Evolutionary conservation across 2,888 invertebrate species (phyloP).

Genomic region (Mythimna albipuncta): DNA sequence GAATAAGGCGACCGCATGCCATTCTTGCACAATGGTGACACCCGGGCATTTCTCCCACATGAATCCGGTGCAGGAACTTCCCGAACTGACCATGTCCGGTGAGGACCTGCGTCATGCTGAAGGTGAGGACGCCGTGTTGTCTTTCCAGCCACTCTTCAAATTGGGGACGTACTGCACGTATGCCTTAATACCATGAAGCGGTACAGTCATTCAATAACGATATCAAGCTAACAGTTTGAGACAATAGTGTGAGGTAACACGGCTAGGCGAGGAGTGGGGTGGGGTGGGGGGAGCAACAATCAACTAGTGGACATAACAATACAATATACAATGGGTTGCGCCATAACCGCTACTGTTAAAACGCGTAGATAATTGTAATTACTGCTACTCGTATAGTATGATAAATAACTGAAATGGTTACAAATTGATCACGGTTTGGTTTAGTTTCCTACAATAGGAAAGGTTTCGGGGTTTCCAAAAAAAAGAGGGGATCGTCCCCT

Average conservation of each 20-base stretch:
- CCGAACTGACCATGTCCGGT: too few species aligned
- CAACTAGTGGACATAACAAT: slow-evolving; percentile 56
- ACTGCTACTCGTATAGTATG: slow-evolving; percentile 29
- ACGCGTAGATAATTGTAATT: slow-evolving; percentile 42
- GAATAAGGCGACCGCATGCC: too few species aligned
- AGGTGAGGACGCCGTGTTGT: too few species aligned
- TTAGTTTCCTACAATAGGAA: background rate
- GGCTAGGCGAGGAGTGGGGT: background rate
- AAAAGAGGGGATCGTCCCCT: background rate
- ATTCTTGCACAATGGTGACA: too few species aligned
- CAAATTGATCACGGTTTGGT: background rate
- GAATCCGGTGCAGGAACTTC: too few species aligned
- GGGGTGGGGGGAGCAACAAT: slow-evolving; percentile 33
- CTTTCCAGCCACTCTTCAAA: too few species aligned
- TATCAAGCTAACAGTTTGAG: slow-evolving; percentile 29
- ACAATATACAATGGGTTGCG: slow-evolving; percentile 48
- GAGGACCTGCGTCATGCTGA: too few species aligned
- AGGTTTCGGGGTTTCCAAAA: background rate
- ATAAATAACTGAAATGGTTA: slow-evolving; percentile 27
- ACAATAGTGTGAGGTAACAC: slow-evolving; percentile 57
- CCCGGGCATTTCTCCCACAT: too few species aligned
- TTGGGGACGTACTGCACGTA: too few species aligned
- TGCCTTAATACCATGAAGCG: too few species aligned
- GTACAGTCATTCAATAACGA: slow-evolving; percentile 4
- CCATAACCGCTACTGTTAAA: slow-evolving; percentile 39